Evolutionary conservation across 2,113 vertebrate species (phyloP).

Genomic region (Lipophrys pholis): DNA sequence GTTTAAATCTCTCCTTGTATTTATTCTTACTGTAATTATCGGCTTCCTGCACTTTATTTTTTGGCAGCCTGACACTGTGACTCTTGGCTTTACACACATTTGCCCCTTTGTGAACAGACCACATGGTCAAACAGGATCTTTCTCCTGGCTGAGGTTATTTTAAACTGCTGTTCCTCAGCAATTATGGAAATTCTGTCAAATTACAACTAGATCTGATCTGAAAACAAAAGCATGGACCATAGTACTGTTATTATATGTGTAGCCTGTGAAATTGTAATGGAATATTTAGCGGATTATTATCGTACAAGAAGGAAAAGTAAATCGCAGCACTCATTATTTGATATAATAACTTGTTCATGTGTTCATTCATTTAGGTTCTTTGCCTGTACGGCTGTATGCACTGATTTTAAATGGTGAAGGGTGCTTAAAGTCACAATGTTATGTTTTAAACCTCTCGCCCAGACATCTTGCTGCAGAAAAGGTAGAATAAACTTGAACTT

Average conservation of each 20-base stretch:
- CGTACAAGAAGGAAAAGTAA: conserved; percentile 3
- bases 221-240: conserved; percentile 46
- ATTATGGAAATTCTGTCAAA: conserved; percentile 70
- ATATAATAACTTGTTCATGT: background rate
- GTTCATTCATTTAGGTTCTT: conserved; percentile 2
- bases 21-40: conserved; percentile 25
- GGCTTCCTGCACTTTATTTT: conserved; percentile 30
- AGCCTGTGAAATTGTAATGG: conserved; percentile 29
- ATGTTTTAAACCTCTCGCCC: conserved; percentile 4
- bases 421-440: conserved; percentile 11
- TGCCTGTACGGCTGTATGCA: background rate
- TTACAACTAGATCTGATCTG: conserved; percentile 63
- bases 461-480: conserved; percentile 22
- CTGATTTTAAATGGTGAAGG: background rate
- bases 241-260: conserved; percentile 39
- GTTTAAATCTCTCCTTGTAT: background rate
- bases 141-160: conserved; percentile 63
- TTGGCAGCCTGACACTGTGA: conserved; percentile 48
- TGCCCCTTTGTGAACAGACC: conserved; percentile 53
- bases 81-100: conserved; percentile 51
- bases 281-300: conserved; percentile 30
- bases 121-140: conserved; percentile 56
- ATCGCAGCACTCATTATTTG: background rate
- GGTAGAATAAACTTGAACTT: conserved; percentile 2
- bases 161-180: conserved; percentile 62